Evolutionary conservation across 2,113 vertebrate genomes (phyloP), one percentile per base, ranked within the genome.

Genomic region (Plestiodon gilberti): DNA sequence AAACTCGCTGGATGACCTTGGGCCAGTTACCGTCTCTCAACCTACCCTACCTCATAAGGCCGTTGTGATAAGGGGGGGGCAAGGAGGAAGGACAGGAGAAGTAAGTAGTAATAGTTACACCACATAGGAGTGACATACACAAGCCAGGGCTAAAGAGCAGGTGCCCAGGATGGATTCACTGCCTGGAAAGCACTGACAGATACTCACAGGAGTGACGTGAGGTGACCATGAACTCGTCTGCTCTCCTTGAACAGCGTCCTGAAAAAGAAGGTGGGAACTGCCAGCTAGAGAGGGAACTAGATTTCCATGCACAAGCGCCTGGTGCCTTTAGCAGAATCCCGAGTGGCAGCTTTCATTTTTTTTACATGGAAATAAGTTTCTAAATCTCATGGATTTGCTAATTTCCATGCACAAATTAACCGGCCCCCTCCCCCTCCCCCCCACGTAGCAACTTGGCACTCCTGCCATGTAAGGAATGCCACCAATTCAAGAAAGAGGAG

Each of bases 201-300:
- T 93, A 98, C 98, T 98, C 94, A 98, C 98, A 94, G 94, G 91
- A 97, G 93, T 67, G 96, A 95, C 3, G 96, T 94, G 82, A 96
- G 94, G 69, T 97, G 95, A 67, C 96, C 95, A 0, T 97, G 96
- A 64, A 97, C 93, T 90, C 96, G 97, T 93, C 96, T 97, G 94
- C 97, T 98, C 94, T 98, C 98, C 90, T 97, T 97, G 83, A 98
- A 95, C 89, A 98, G 95, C 81, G 96, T 96, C 92, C 98, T 98
- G 91, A 88, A 94, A 96, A 90, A 90, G 78, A 92, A 84, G 92
- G 81, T 91, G 87, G 90, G 90, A 82, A 88, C 75, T 88, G 91
- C 79, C 90, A 83, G 86, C 11, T 88, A 82, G 84, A 23, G 4
- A 35, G 1, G 43, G 82, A 5, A 62, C 77, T 80, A 22, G 33